Base-by-base conservation (phyloP, 2,113 vertebrate species). In the Astatotilapia flaviijosephi region DNA sequence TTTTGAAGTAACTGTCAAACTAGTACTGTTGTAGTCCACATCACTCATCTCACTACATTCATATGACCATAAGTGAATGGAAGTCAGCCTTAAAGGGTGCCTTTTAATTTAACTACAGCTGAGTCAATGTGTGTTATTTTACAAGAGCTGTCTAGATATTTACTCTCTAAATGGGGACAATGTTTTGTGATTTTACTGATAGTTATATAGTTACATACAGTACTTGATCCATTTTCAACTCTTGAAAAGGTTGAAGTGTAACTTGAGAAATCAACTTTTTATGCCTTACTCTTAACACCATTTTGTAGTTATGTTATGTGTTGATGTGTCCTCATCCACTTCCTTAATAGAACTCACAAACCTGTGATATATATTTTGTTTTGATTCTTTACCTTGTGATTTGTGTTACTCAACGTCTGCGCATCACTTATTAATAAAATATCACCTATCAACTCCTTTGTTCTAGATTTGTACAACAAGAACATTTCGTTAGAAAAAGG, bases 321-420 rank as follows among this genome's bases (percentile, higher is more conserved):
- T 92, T 95, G 92, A 92, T 88, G 87, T 93, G 85, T 91, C 89
- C 82, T 94, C 90, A 87, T 94, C 94, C 92, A 93, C 90, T 93
- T 93, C 85, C 88, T 94, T 92, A 92, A 92, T 91, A 92, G 89
- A 95, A 90, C 93, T 95, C 94, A 95, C 90, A 91, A 93, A 93
- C 91, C 93, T 95, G 94, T 95, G 93, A 94, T 93, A 91, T 95
- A 84, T 93, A 92, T 94, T 94, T 95, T 94, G 91, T 91, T 90
- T 93, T 88, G 91, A 91, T 90, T 92, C 93, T 92, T 90, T 93
- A 92, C 60, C 82, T 87, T 91, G 93, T 95, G 92, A 91, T 94
- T 88, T 94, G 91, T 95, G 88, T 94, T 95, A 93, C 90, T 90
- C 91, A 94, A 88, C 91, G 83, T 90, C 91, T 91, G 70, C 23